Evolutionary conservation across 2,888 invertebrate genomes (phyloP), one percentile per base, ranked within the genome.

Genomic region (Nemotelus pantherinus): DNA sequence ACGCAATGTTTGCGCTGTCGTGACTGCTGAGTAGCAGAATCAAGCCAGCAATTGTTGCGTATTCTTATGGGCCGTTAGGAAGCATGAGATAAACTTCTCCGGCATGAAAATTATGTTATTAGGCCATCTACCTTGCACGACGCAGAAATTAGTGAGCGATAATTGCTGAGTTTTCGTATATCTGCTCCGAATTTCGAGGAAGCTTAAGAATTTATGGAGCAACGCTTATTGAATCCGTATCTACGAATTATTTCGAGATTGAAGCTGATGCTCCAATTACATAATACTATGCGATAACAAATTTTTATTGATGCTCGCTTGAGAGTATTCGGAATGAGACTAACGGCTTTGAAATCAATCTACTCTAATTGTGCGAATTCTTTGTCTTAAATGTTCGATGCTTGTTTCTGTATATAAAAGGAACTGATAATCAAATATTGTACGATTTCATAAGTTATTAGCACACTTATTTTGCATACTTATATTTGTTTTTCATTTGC

Each of bases 21-120:
- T 25, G 44, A 45, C n/a, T 67, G 47, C 48, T 7, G 4, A 55
- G 41, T 43, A 43, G 9, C 63, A n/a, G 43, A 43, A 63, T 5
- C 53, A 9, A 50, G 4, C 50, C 41, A 50, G 68, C 43, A 53
- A 25, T 39, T 43, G 53, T 53, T 43, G 53, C 55, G 70, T 55
- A 55, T 70, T 55, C 70, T 70, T 70, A 70, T 70, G 70, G 53
- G 53, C 10, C 70, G 70, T 70, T 70, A 70, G 4, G 43, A 70
- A 43, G 60, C 50, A 48, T 41, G 48, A 74, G 74, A 74, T 74
- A 74, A 74, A 74, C 48, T 60, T 74, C 48, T 58, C 74, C 60
- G 63, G 41, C 60, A 60, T 74, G 74, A 74, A 74, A 74, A 60
- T 74, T 74, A 74, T 60, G 60, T 74, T 74, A 74, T 74, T 60